Percentiles rank a stretch among this genome's conserved stretches.
Conservation (phyloP, 2,888 invertebrate species). For the Zygaena filipendulae region DNA sequence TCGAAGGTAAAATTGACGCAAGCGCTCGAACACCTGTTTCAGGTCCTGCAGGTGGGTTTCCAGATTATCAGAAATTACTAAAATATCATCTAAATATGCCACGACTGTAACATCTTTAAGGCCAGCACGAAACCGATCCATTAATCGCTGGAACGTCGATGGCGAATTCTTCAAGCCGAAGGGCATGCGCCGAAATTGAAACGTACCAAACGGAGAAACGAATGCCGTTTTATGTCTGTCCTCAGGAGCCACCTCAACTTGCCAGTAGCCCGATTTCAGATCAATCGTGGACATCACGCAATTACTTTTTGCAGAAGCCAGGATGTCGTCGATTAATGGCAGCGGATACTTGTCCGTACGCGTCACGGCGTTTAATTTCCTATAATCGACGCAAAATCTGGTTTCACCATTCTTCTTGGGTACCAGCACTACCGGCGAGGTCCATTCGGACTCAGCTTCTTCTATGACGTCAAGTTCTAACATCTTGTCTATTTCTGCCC, state of each 20-base stretch:
- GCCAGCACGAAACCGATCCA: constrained; percentile 16
- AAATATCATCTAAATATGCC: constrained; percentile 22
- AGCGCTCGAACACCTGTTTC: constrained; percentile 16
- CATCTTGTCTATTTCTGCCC: constrained; percentile 13
- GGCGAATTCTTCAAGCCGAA: no score
- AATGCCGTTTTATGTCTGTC: no score
- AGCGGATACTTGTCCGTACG: constrained; percentile 17
- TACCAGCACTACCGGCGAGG: constrained; percentile 10
- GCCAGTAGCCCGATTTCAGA: constrained; percentile 25
- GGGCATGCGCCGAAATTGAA: no score
- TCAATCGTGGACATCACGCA: constrained; percentile 26
- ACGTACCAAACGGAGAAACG: no score
- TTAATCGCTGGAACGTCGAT: no score
- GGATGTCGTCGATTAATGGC: constrained; percentile 19
- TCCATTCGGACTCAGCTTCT: constrained; percentile 20
- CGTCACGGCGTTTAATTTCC: constrained; percentile 12
- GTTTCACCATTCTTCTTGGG: constrained; percentile 10
- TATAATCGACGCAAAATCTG: constrained; percentile 12
- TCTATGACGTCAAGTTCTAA: constrained; percentile 22
- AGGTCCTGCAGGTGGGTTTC: constrained; percentile 22
- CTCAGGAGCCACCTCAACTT: no score
- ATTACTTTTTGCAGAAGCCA: constrained; percentile 23
- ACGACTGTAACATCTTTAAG: constrained; percentile 15
- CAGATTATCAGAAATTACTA: constrained; percentile 16
- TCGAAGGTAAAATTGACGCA: background rate